phyloP scores from a whole-genome alignment of 2,888 invertebrate genomes.

The Chrysina gloriosa region DNA sequence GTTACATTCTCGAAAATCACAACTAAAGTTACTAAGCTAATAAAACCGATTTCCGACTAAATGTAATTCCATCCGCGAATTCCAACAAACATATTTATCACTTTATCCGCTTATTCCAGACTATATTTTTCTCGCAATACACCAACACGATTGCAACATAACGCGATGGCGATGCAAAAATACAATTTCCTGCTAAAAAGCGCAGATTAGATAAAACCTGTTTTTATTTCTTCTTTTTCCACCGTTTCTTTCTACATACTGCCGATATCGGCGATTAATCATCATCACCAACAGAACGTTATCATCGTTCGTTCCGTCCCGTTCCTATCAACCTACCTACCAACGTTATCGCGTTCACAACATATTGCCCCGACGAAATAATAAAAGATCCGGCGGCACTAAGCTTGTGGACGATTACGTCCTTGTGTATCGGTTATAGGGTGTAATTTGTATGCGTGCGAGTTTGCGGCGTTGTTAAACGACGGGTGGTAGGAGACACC shows the following conservation, averaged over 20 bases:
- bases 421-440: background rate
- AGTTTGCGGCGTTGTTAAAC: background rate
- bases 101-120: no score
- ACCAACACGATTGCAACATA: conserved; percentile 1
- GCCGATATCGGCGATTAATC: background rate
- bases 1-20: no score
- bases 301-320: conserved; percentile 20
- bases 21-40: no score
- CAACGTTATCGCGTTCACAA: conserved; percentile 18
- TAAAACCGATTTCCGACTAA: no score
- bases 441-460: background rate
- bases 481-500: no score
- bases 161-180: background rate
- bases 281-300: conserved; percentile 7
- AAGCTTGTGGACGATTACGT: background rate
- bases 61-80: no score
- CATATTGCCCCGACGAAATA: conserved; percentile 17
- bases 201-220: conserved; percentile 5
- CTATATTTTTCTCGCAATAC: no score
- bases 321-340: no score
- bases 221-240: background rate
- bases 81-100: no score
- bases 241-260: background rate
- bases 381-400: background rate
- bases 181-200: conserved; percentile 13